These are phyloP conservation scores for Margaritifera margaritifera DNA, from an alignment of 2,888 invertebrate genomes.

Conservation along the genomic window DNA sequence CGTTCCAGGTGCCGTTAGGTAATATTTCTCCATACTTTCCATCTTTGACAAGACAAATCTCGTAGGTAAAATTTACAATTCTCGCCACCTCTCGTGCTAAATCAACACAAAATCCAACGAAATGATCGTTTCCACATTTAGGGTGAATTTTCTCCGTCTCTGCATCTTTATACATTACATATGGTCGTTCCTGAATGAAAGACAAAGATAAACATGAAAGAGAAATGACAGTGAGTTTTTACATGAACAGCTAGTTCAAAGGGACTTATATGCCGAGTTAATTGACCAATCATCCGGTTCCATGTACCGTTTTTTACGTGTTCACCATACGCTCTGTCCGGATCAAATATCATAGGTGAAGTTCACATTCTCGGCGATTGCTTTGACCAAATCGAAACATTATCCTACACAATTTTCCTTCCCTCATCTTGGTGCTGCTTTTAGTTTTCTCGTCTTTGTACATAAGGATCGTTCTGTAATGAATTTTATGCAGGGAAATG, in stretches of 20 bases:
- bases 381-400: slow-evolving; percentile 70
- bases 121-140: slow-evolving; percentile 83
- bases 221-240: slow-evolving; percentile 4
- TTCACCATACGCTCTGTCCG: slow-evolving; percentile 56
- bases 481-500: too few relatives aligned
- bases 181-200: slow-evolving; percentile 60
- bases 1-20: slow-evolving; percentile 68
- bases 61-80: slow-evolving; percentile 71
- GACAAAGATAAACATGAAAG: slow-evolving; percentile 1
- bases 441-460: too few relatives aligned
- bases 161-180: slow-evolving; percentile 56
- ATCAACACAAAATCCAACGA: slow-evolving; percentile 74
- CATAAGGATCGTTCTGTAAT: too few relatives aligned
- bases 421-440: slow-evolving; percentile 73
- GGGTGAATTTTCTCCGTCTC: slow-evolving; percentile 14
- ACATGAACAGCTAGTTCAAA: not conserved
- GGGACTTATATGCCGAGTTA: slow-evolving; percentile 56
- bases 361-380: slow-evolving; percentile 64
- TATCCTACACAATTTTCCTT: slow-evolving; percentile 82
- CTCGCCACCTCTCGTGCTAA: slow-evolving; percentile 69
- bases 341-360: slow-evolving; percentile 68
- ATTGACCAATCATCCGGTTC: slow-evolving; percentile 67
- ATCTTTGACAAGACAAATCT: slow-evolving; percentile 62
- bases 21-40: slow-evolving; percentile 57
- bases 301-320: too few relatives aligned